Evolutionary conservation across 2,113 vertebrate species (phyloP).

Genomic region (Euleptes europaea): DNA sequence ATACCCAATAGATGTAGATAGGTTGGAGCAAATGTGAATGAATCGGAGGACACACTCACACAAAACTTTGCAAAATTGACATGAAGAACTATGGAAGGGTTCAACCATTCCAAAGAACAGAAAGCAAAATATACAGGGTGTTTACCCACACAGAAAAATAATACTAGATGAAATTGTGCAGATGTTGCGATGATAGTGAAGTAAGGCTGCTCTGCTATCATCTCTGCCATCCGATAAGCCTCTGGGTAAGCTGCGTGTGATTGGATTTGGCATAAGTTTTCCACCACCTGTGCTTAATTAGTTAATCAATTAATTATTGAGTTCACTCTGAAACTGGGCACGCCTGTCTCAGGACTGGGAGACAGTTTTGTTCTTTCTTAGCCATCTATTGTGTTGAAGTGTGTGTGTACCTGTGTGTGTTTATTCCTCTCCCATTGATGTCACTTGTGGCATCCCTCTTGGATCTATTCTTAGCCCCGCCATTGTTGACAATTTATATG

Average conservation of each 20-base stretch:
- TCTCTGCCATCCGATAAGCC: neutral
- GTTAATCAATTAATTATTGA: neutral
- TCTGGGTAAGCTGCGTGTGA: neutral
- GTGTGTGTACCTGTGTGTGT: neutral
- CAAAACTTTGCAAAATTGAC: no score
- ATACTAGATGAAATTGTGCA: neutral
- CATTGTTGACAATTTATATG: slow-evolving; percentile 50
- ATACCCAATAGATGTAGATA: neutral
- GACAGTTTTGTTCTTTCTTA: neutral
- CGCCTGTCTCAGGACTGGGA: slow-evolving; percentile 5
- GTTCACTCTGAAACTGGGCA: neutral
- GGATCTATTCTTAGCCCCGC: slow-evolving; percentile 37
- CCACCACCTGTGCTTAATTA: neutral
- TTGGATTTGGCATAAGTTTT: neutral
- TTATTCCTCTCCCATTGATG: slow-evolving; percentile 42
- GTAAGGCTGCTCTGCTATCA: neutral
- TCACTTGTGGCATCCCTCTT: slow-evolving; percentile 29
- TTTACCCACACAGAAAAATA: neutral
- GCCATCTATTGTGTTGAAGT: slow-evolving; percentile 32
- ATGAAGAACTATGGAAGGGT: neutral
- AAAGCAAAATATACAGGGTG: neutral
- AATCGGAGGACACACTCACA: neutral
- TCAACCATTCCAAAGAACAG: neutral
- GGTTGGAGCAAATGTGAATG: neutral
- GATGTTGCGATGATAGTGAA: neutral